These are phyloP conservation scores for Aplodontia rufa DNA, from an alignment of 2,113 vertebrate genomes.

Conservation along the genomic window DNA sequence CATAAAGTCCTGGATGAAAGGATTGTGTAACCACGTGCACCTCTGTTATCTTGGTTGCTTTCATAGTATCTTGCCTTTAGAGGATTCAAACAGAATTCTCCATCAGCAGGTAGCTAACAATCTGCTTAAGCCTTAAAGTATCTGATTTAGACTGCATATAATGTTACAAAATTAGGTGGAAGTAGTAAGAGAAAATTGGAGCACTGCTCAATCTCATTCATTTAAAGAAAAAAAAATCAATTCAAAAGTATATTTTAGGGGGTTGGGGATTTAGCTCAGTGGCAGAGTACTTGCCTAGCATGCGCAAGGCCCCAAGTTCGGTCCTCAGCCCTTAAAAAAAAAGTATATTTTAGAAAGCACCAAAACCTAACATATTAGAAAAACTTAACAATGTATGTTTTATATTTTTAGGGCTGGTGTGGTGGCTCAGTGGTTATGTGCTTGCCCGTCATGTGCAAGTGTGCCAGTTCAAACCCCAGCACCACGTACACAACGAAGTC, in stretches of 20 bases:
- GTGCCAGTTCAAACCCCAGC: too few relatives aligned
- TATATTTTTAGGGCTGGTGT: too few relatives aligned
- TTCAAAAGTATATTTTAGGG: not conserved
- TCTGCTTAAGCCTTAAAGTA: not conserved
- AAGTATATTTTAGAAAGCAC: not conserved
- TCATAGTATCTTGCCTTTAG: not conserved
- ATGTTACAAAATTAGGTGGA: not conserved
- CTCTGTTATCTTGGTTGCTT: not conserved
- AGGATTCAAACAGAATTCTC: not conserved
- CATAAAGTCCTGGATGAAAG: not conserved
- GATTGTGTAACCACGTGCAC: not conserved
- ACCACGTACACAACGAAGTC: too few relatives aligned
- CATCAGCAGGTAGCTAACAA: not conserved
- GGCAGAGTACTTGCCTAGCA: too few relatives aligned
- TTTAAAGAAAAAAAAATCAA: not conserved
- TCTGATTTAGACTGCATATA: conserved; percentile 6
- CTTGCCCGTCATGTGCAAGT: too few relatives aligned
- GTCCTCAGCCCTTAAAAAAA: too few relatives aligned
- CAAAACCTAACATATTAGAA: not conserved
- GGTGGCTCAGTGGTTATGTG: too few relatives aligned
- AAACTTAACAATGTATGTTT: not conserved
- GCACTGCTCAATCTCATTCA: not conserved
- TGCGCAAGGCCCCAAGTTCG: too few relatives aligned
- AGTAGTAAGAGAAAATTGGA: conserved; percentile 8
- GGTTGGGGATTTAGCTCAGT: too few relatives aligned